Evolutionary conservation across 2,113 vertebrate genomes (phyloP), one percentile per base, ranked within the genome.

Genomic region (Anolis sagrei): DNA sequence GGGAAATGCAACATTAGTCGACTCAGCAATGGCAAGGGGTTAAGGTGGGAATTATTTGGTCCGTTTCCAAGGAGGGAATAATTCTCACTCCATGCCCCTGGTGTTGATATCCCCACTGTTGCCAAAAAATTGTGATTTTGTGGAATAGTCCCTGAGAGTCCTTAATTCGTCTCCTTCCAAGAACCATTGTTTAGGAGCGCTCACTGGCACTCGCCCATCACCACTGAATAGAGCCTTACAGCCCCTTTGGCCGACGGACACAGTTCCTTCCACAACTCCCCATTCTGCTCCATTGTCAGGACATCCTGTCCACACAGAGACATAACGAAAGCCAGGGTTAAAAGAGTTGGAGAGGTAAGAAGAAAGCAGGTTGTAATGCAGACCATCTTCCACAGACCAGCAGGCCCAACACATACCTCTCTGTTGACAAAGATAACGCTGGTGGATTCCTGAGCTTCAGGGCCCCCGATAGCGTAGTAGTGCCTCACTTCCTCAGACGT

Each of bases 241-340:
- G 97, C 98, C 49, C 98, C 98, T 95, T 98, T 98, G 78, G 97
- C 98, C 1, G 98, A 98, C 0, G 98, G 98, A 85, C 98, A 98
- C 77, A 98, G 89, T 86, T 98, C 97, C 0, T 92, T 88, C 98
- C 98, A 98, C 89, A 97, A 75, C 48, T 95, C 90, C 2, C 94
- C 87, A 51, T 69, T 89, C 78, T 92, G 83, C 73, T 97, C 94
- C 90, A 98, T 89, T 78, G 93, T 94, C 89, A 93, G 82, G 80
- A 97, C 44, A 0, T 95, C 96, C 98, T 98, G 87, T 2, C 81
- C 9, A 29, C 19, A 78, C 6, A 76, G 48, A 76, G 32, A 88
- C 11, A 92, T 44, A 44, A 44, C 39, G 58, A 74, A 75, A 81
- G 7, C 6, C 3, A 13, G 2, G 13, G 8, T 25, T 39, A 44